These are phyloP conservation scores for Crotalus viridis DNA, from an alignment of 2,113 vertebrate species.

Conservation along the genomic window DNA sequence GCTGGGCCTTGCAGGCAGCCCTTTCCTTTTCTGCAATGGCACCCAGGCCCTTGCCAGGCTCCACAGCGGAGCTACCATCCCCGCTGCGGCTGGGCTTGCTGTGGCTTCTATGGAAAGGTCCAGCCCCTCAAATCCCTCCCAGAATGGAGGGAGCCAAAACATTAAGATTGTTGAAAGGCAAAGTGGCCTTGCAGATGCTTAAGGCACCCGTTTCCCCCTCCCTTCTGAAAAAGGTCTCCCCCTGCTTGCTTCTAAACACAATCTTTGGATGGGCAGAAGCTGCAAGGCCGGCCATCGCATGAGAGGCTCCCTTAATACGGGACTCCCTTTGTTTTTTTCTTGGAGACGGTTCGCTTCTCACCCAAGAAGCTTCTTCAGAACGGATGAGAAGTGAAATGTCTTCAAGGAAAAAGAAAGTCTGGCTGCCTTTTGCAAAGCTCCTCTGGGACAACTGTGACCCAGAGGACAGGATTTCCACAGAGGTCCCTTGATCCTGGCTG, in stretches of 20 bases:
- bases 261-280: neutral
- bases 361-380: neutral
- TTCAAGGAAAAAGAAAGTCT: neutral
- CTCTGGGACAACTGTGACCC: neutral
- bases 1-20: too few relatives aligned
- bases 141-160: neutral
- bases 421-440: neutral
- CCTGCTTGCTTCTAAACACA: neutral
- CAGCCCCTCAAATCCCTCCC: neutral
- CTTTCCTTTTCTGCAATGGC: too few relatives aligned
- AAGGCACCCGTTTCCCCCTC: neutral
- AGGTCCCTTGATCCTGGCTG: neutral
- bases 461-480: neutral
- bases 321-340: neutral
- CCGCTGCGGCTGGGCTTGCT: too few relatives aligned
- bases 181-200: neutral
- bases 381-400: rapidly evolving
- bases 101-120: neutral
- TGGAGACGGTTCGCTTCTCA: neutral
- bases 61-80: too few relatives aligned
- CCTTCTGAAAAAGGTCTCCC: neutral
- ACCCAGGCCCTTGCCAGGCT: too few relatives aligned
- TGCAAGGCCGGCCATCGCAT: neutral
- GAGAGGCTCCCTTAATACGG: neutral
- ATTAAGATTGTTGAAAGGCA: neutral